phyloP scores from a whole-genome alignment of 2,797 vertebrate species.

The Varecia variegata region DNA sequence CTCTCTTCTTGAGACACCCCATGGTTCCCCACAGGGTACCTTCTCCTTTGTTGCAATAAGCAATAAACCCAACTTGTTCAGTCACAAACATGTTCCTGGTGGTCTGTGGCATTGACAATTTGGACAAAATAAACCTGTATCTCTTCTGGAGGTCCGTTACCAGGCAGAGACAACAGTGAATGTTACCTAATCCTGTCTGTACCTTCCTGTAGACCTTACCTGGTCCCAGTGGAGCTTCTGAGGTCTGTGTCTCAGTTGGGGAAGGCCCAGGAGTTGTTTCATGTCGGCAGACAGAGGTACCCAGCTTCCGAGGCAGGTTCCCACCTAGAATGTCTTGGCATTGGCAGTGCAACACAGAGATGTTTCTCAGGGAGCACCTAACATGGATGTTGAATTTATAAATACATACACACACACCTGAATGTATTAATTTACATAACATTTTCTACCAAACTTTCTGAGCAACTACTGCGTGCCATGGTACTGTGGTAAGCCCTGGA shows the following conservation, averaged over 20 bases:
- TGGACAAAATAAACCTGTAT: slow-evolving; percentile 1
- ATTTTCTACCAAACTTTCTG: slow-evolving; percentile 20
- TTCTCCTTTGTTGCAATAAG: neutral
- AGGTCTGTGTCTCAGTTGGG: neutral
- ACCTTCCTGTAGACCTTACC: neutral
- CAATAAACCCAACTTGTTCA: neutral
- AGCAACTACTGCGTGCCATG: neutral
- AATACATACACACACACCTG: neutral
- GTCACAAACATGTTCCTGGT: neutral
- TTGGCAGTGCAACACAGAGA: neutral
- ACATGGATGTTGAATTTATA: neutral
- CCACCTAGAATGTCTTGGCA: neutral
- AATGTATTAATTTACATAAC: neutral
- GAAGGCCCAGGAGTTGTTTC: neutral
- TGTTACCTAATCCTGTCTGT: neutral
- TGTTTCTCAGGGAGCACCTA: neutral
- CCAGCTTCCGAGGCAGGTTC: neutral
- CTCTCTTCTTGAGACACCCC: neutral
- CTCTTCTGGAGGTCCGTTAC: neutral
- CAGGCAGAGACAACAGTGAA: neutral
- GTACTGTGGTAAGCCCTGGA: neutral
- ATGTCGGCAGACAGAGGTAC: neutral
- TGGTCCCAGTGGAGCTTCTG: neutral
- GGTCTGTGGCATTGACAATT: neutral
- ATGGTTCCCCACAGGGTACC: neutral